Conservation (phyloP, 2,797 vertebrate species). For the Onychomys arenicola region DNA sequence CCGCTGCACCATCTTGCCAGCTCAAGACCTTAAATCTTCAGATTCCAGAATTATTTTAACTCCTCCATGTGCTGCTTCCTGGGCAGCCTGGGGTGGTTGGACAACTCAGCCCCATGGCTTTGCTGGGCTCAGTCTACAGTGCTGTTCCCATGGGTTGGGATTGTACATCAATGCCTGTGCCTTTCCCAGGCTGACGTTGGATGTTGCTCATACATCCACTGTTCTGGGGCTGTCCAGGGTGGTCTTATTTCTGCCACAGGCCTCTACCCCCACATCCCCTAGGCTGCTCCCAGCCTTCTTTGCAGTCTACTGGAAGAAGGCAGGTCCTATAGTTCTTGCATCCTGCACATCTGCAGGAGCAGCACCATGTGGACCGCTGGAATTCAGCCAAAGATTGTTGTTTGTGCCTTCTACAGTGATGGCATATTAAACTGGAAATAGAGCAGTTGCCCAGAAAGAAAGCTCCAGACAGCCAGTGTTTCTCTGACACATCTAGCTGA, state of each 20-base stretch:
- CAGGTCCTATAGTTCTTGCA: background rate
- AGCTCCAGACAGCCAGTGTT: background rate
- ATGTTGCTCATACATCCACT: too few relatives aligned
- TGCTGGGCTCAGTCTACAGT: background rate
- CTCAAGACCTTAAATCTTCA: background rate
- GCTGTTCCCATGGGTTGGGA: background rate
- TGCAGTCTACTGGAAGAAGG: background rate
- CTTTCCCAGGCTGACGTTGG: background rate
- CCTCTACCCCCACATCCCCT: background rate
- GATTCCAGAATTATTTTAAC: background rate
- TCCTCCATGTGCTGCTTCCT: background rate
- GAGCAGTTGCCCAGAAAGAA: background rate
- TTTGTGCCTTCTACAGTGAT: background rate
- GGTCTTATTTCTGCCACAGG: background rate
- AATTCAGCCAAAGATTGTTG: too few relatives aligned
- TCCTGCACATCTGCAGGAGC: background rate
- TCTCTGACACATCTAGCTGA: background rate
- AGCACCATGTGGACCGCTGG: background rate
- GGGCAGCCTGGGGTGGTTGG: background rate
- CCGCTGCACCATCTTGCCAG: background rate
- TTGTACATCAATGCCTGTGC: background rate
- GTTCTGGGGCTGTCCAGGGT: background rate
- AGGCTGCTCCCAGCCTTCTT: background rate
- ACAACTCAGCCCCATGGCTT: background rate
- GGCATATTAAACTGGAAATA: background rate